Evolutionary conservation across 1,140 invertebrate species (phyloP), one percentile per base, ranked within the genome.

Genomic region (Trachymyrmex cornetzi): DNA sequence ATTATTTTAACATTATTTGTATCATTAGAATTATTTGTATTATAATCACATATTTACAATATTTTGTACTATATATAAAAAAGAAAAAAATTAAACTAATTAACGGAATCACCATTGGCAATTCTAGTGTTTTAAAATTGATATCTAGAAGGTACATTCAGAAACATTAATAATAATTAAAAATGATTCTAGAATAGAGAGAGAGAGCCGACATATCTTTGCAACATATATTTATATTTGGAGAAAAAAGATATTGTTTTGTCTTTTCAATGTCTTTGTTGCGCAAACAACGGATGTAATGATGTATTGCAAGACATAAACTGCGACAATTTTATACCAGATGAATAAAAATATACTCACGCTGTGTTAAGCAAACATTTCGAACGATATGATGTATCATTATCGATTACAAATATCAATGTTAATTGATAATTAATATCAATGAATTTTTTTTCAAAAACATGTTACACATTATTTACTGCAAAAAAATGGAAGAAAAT

Each of bases 351-450:
- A 1, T 79, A 66, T 64, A 22, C 9, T 44, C n/a, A 27, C 7
- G 24, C 16, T 27, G 12, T 24, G 1, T 48, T 44, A 44, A 77
- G 14, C 0, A 61, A 77, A 19, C 22, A 77, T 63, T 44, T 77
- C 11, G 0, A 38, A 19, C 14, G 50, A 55, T 59, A 59, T n/a
- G 27, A 57, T 34, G 34, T 27, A 77, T 44, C 74, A 34, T 44
- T 77, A 77, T 77, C 55, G 5, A 34, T n/a, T 77, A 22, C 24
- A 30, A 63, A 27, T 16, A n/a, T n/a, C n/a, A n/a, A n/a, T n/a
- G n/a, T n/a, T n/a, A n/a, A n/a, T n/a, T n/a, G 27, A 14, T 2
- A 2, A 48, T 48, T 79, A 64, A 64, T 22, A 7, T 16, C 3
- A 4, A 30, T n/a, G 44, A 64, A 53, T 66, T 64, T 61, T 44